phyloP scores from a whole-genome alignment of 2,113 vertebrate species.

The Gadus chalcogrammus region DNA sequence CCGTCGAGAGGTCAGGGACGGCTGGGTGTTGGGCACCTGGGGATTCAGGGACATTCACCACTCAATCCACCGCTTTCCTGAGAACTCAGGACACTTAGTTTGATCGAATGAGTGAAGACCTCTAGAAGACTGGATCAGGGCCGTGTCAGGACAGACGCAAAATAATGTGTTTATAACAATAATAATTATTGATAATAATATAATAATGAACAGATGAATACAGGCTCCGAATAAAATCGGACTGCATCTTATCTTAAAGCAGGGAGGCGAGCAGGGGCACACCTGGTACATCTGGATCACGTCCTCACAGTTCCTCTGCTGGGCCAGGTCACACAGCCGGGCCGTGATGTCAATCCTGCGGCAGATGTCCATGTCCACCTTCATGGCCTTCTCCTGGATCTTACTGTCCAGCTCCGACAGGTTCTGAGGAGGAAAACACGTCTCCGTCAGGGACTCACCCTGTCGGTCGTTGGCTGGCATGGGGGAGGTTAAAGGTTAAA shows the following conservation, averaged over 20 bases:
- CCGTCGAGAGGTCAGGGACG: conserved; percentile 64
- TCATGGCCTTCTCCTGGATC: conserved; percentile 99
- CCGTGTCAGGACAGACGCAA: too few relatives aligned
- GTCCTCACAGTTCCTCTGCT: conserved; percentile 96
- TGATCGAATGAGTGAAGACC: background rate
- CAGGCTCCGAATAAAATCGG: too few relatives aligned
- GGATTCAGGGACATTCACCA: conserved; percentile 11
- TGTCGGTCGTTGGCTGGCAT: background rate
- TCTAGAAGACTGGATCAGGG: too few relatives aligned
- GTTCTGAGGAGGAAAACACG: conserved; percentile 72
- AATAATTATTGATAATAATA: too few relatives aligned
- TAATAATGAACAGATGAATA: too few relatives aligned
- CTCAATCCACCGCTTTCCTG: too few relatives aligned
- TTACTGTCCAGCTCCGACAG: conserved; percentile 92
- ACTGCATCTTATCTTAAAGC: background rate
- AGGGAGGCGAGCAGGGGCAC: background rate
- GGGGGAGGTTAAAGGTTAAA: background rate
- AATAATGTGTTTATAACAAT: too few relatives aligned
- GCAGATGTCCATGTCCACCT: conserved; percentile 99
- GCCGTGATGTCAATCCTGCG: conserved; percentile 96
- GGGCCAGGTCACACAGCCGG: conserved; percentile 92
- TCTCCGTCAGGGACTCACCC: too few relatives aligned
- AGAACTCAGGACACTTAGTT: conserved; percentile 20
- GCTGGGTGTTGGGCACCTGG: conserved; percentile 66
- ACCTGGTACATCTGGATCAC: conserved; percentile 97